Base-by-base conservation (phyloP, 2,113 vertebrate genomes). In the Nymphicus hollandicus region DNA sequence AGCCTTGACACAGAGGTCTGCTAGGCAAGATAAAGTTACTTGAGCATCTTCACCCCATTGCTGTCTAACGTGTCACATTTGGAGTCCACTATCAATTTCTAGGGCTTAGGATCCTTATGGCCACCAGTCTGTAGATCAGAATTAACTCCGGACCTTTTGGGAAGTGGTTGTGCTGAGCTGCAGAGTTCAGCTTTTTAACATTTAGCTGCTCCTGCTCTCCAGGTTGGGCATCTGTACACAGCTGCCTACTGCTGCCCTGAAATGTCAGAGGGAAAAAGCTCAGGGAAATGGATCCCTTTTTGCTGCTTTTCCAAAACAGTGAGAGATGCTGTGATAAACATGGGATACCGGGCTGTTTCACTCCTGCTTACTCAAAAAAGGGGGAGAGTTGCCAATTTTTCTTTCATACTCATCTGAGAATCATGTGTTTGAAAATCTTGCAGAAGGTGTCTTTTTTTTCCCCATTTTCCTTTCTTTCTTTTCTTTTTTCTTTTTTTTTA, bases 11-110 rank as follows among this genome's bases (percentile, higher is more conserved):
- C 71, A 60, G 60, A 77, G 84, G 46, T 35, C 80, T 89, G 89
- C 50, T 35, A 60, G 85, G 90, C 76, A 50, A 47, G 94, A 89
- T 97, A 95, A 69, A 73, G 83, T 97, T 97, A 96, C 91, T 46
- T 64, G 77, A 80, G 63, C 74, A 60, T 92, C 92, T 80, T 74
- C 4, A 14, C 73, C 87, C 69, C 81, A 25, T 35, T 10, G 1
- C 73, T 81, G 91, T 79, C 91, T 97, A 76, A 91, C 2, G 46
- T 95, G 82, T 93, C 94, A 80, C 56, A 31, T 73, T 95, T 71
- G 71, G 52, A 91, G 85, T 28, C 71, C 65, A 37, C 81, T 95
- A 76, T 95, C 17, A 3, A 73, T 88, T 94, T 95, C 85, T 88
- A 81, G 56, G 55, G 71, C 78, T 92, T 66, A 46, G 52, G 41